phyloP scores from a whole-genome alignment of 2,113 vertebrate genomes.

The Rhynchopsitta pachyrhyncha region DNA sequence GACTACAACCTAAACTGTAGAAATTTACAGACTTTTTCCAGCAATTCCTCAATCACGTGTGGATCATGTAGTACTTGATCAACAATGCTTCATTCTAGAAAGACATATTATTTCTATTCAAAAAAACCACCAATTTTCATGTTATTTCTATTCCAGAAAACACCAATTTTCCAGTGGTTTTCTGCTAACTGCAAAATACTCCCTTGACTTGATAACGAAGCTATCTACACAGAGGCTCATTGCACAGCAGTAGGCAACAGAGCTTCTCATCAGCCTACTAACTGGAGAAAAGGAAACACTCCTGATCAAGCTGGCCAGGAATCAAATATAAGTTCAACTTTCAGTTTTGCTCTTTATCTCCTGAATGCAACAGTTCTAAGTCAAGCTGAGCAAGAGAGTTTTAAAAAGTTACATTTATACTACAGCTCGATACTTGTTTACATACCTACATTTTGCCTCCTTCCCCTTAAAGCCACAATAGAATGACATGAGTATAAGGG shows the following conservation, averaged over 20 bases:
- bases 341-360: background rate
- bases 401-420: background rate
- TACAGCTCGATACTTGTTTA: background rate
- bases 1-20: background rate
- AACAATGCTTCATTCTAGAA: background rate
- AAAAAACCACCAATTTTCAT: background rate
- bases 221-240: background rate
- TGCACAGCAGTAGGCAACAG: background rate
- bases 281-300: background rate
- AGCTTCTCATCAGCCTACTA: background rate
- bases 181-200: constrained; percentile 2
- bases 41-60: background rate
- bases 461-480: background rate
- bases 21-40: background rate
- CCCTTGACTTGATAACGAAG: background rate
- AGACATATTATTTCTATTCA: background rate
- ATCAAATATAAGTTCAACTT: background rate
- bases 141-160: background rate
- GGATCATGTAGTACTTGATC: background rate
- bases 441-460: background rate
- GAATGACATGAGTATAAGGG: background rate
- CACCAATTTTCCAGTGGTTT: background rate
- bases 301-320: background rate
- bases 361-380: background rate
- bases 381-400: background rate